Evolutionary conservation across 2,888 invertebrate genomes (phyloP).

Genomic region (Agapostemon virescens): DNA sequence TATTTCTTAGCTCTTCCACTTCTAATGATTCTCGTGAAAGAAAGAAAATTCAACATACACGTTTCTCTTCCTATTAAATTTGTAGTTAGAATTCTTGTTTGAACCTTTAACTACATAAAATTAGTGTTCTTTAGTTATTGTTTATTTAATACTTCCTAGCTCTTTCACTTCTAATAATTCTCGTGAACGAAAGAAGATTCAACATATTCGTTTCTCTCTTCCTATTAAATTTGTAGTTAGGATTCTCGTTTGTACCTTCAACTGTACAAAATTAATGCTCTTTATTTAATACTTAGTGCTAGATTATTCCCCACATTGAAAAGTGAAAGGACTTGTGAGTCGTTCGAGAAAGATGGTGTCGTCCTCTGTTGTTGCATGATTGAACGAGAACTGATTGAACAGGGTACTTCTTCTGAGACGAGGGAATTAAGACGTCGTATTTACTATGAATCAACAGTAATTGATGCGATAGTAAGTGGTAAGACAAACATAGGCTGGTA

Average conservation of each 20-base stretch:
- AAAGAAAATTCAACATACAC: neutral
- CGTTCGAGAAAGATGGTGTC: constrained; percentile 22
- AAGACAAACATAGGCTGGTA: neutral
- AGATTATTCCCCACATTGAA: neutral
- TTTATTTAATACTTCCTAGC: no score
- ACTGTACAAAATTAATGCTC: neutral
- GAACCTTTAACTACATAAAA: neutral
- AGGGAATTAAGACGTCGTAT: no score
- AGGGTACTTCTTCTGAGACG: neutral
- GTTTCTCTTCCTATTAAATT: neutral
- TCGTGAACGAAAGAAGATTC: neutral
- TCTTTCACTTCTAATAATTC: no score
- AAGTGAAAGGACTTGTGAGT: constrained; percentile 23
- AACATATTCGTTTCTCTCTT: neutral
- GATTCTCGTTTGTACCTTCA: neutral
- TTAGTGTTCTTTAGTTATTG: neutral
- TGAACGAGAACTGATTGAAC: neutral
- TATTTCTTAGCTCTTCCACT: no score
- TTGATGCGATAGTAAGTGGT: neutral
- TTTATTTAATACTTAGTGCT: neutral
- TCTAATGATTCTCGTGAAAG: fast-evolving
- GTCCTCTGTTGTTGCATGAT: constrained; percentile 32
- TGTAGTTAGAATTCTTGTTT: neutral
- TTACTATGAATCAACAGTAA: neutral
- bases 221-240: neutral